Base-by-base conservation (phyloP, 2,888 invertebrate species). In the Caenorhabditis sp. region DNA sequence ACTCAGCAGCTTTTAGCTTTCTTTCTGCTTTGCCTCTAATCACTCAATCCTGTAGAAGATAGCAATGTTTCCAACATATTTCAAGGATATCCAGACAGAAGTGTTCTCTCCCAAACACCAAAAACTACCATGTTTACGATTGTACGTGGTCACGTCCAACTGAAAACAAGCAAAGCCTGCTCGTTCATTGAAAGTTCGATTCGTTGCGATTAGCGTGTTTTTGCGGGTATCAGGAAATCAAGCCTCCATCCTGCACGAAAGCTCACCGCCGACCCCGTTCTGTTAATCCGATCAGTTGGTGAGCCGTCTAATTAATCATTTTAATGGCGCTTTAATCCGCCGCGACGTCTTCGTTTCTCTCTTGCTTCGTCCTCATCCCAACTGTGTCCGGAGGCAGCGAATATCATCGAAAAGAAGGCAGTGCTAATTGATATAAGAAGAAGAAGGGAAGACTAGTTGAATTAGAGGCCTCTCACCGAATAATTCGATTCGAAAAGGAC, bases 401-500 rank as follows among this genome's bases (percentile, higher is more conserved):
- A 52, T 35, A 53, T 53, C 46, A 46, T 46, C 9, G 26, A 30
- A 30, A 30, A 13, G 2, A 22, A 22, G 32, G 46, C 27, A 46
- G 13, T 11, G 35, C 55, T 55, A 65, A 65, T 55, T 56, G 65
- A 65, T 55, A 65, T 39, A 52, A 43, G 20, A 43, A 27, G 52
- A 26, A 43, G 20, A 43, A 27, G 52, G 17, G 39, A 6, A 15
- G 55, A 32, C 48, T 39, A 50, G 48, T 52, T 52, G 62, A 62
- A 62, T 62, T 50, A 62, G 61, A 50, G 61, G n/a, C 32, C 13
- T 45, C 43, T 27, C 58, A 46, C 46, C 45, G 45, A 61, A 61
- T 62, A 62, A 62, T 62, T 62, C 50, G 61, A 62, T 62, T 62
- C 61, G 61, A 62, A 62, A 62, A 62, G 61, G 55, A 56, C 66